phyloP scores from a whole-genome alignment of 2,888 invertebrate genomes.

The Teinopalpus imperialis region DNA sequence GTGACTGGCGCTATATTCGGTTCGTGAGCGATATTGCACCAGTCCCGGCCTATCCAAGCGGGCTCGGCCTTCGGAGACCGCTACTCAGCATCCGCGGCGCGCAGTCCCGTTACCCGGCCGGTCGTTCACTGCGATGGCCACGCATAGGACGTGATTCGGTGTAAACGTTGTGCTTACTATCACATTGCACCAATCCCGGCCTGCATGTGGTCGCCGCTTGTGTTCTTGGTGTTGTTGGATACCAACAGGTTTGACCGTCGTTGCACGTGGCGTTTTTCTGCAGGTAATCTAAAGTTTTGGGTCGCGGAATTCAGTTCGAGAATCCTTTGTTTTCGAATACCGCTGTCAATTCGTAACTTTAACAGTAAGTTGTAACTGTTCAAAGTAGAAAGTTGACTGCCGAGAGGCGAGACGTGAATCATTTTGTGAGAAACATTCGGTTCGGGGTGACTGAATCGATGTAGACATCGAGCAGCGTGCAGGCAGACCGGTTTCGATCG shows the following conservation, averaged over 20 bases:
- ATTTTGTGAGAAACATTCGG: slow-evolving; percentile 67
- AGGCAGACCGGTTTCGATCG: slow-evolving; percentile 67
- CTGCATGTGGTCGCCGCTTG: slow-evolving; percentile 72
- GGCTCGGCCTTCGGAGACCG: slow-evolving; percentile 73
- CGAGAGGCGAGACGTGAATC: slow-evolving; percentile 46
- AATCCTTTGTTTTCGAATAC: slow-evolving; percentile 14
- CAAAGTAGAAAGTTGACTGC: slow-evolving; percentile 35
- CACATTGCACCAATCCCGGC: slow-evolving; percentile 83
- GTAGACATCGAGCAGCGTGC: slow-evolving; percentile 53
- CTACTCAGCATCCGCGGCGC: slow-evolving; percentile 78
- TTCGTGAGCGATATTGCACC: slow-evolving; percentile 78
- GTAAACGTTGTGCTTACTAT: slow-evolving; percentile 74
- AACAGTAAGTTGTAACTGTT: slow-evolving; percentile 24
- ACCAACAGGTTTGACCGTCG: slow-evolving; percentile 26
- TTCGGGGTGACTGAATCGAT: slow-evolving; percentile 66
- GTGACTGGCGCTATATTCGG: slow-evolving; percentile 80
- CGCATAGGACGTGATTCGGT: slow-evolving; percentile 81
- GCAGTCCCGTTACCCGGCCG: slow-evolving; percentile 76
- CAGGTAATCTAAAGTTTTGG: slow-evolving; percentile 32
- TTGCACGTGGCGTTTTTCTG: slow-evolving; percentile 36
- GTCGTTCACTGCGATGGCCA: slow-evolving; percentile 77
- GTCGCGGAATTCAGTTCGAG: slow-evolving; percentile 17
- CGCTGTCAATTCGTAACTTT: slow-evolving; percentile 9
- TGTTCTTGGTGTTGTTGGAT: slow-evolving; percentile 41
- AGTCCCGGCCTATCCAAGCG: slow-evolving; percentile 83